Conservation (phyloP, 2,113 vertebrate species). For the Passer domesticus region DNA sequence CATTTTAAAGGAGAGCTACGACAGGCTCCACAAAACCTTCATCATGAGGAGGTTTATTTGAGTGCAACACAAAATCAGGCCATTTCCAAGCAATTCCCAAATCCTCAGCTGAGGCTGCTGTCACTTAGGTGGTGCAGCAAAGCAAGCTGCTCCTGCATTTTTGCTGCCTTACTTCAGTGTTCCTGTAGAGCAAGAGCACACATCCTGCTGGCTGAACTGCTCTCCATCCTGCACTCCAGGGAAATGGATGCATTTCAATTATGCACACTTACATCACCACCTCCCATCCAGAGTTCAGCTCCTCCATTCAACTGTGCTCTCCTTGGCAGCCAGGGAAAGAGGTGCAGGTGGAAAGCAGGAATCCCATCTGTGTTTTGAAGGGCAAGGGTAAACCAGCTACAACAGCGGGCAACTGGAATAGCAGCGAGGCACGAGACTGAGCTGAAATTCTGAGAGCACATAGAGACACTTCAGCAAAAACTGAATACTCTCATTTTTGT, state of each 20-base stretch:
- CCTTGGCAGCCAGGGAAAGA: neutral
- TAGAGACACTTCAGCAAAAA: neutral
- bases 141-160: neutral
- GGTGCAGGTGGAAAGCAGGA: neutral
- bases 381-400: neutral
- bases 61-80: neutral
- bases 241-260: neutral
- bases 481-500: neutral
- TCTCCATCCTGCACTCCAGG: neutral
- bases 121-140: neutral
- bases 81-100: neutral
- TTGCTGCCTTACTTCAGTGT: neutral
- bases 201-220: neutral
- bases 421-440: neutral
- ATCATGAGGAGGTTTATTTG: neutral
- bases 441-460: neutral
- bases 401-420: accelerated
- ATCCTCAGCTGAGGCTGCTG: neutral
- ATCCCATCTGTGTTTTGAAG: neutral
- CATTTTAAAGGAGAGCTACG: neutral
- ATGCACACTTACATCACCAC: neutral
- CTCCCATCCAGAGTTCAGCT: neutral
- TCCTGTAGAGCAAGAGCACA: neutral
- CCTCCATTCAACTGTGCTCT: neutral
- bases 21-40: neutral